phyloP scores from a whole-genome alignment of 2,113 vertebrate genomes.

The Calyptomena viridis region DNA sequence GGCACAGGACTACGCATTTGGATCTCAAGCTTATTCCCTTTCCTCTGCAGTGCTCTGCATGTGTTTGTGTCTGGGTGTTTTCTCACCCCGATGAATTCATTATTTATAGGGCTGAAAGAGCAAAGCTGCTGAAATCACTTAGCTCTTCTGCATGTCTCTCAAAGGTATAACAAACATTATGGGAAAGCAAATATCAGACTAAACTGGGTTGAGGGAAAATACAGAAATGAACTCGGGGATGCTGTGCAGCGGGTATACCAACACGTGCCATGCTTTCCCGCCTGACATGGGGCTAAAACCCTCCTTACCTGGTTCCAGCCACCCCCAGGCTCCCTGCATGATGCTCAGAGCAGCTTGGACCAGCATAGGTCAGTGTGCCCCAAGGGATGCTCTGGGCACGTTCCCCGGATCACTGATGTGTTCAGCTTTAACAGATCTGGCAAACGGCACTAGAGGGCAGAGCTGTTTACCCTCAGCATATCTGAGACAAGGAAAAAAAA shows the following conservation, averaged over 20 bases:
- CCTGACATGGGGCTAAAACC: not conserved
- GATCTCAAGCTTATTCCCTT: not conserved
- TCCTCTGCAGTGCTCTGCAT: not conserved
- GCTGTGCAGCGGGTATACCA: not conserved
- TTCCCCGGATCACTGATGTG: fast-evolving
- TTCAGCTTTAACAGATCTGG: not conserved
- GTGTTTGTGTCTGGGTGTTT: constrained; percentile 22
- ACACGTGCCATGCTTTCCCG: not conserved
- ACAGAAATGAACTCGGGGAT: not conserved
- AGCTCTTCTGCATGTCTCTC: constrained; percentile 14
- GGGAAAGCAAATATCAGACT: constrained; percentile 23
- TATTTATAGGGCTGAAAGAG: constrained; percentile 46
- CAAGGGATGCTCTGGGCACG: not conserved
- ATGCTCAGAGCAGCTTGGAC: not conserved
- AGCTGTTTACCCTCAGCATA: not conserved
- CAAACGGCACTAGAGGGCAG: constrained; percentile 46
- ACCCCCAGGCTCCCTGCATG: not conserved
- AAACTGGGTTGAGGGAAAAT: fast-evolving
- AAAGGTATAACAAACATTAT: constrained; percentile 28
- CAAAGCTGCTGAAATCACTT: constrained; percentile 28
- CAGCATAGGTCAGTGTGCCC: not conserved
- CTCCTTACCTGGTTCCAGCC: not conserved
- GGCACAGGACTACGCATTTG: not conserved
- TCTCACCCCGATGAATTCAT: constrained; percentile 5
- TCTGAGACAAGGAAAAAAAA: not conserved